Conservation (phyloP, 1,140 invertebrate species). For the Listronotus oregonensis region DNA sequence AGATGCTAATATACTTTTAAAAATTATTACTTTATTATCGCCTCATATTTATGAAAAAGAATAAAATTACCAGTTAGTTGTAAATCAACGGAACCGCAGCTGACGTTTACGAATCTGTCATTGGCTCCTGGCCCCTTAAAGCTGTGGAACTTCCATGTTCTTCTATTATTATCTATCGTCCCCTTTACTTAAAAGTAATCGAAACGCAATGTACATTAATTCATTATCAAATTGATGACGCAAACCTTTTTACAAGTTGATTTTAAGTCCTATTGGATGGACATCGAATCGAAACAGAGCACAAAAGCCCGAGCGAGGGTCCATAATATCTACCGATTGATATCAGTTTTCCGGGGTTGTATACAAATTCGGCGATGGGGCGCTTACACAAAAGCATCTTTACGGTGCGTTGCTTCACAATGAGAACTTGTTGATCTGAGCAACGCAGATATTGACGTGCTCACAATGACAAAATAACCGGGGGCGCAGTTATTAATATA, state of each 20-base stretch:
- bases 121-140: too few species aligned
- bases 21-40: too few species aligned
- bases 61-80: too few species aligned
- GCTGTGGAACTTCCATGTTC: too few species aligned
- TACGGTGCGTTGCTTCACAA: slow-evolving; percentile 45
- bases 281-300: background rate
- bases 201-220: slow-evolving; percentile 1
- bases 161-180: background rate
- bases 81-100: too few species aligned
- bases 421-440: slow-evolving; percentile 53
- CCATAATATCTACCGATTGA: slow-evolving; percentile 28
- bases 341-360: slow-evolving; percentile 47
- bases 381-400: slow-evolving; percentile 41
- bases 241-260: slow-evolving; percentile 13
- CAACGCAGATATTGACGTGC: slow-evolving; percentile 41
- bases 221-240: slow-evolving; percentile 31
- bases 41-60: too few species aligned
- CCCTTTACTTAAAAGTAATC: background rate
- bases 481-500: slow-evolving; percentile 44
- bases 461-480: slow-evolving; percentile 19
- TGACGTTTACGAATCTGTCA: too few species aligned
- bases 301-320: background rate
- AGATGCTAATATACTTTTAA: too few species aligned
- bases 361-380: slow-evolving; percentile 45
- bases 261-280: slow-evolving; percentile 5